Evolutionary conservation across 2,888 invertebrate genomes (phyloP), one percentile per base, ranked within the genome.

Genomic region (Drosophila buzzatii): DNA sequence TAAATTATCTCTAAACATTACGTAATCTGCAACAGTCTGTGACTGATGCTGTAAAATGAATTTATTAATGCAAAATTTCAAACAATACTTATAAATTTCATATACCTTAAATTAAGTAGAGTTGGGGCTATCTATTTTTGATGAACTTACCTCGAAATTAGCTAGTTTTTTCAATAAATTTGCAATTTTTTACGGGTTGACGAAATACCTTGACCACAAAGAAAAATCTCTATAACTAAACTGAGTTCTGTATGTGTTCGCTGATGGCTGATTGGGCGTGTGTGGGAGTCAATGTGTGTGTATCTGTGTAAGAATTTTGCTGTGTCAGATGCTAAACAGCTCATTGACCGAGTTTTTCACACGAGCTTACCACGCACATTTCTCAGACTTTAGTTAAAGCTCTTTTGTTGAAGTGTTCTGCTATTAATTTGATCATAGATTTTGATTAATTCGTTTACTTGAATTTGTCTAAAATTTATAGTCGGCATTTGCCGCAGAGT

Each of bases 121-220:
- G 1, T 3, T 23, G 18, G 0, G 2, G 1, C 1, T 51, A n/a
- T 35, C 31, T 12, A 51, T 42, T 79, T 74, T 60, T 37, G 0
- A n/a, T 60, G 47, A 63, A 65, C 64, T 91, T 85, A 92, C 91
- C 92, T 91, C 92, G 90, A 92, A 92, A 91, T 85, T 92, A 80
- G 90, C 91, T 79, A 92, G 89, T 91, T 91, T 91, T 81, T 91
- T 92, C 80, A 92, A 91, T 89, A 91, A 82, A 92, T 91, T 91
- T 92, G 92, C 91, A 91, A 92, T 91, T 91, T 91, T 92, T 91
- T 91, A 92, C 85, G 69, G 82, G 81, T 90, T 83, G 57, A 78
- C 72, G 64, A 67, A 76, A 79, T 80, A 85, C 86, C 79, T 85
- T 83, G 85, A 80, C 83, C 82, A 82, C 82, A 79, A 82, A 74